These are phyloP conservation scores for Pagetopsis macropterus DNA, from an alignment of 2,797 vertebrate genomes.

Conservation along the genomic window DNA sequence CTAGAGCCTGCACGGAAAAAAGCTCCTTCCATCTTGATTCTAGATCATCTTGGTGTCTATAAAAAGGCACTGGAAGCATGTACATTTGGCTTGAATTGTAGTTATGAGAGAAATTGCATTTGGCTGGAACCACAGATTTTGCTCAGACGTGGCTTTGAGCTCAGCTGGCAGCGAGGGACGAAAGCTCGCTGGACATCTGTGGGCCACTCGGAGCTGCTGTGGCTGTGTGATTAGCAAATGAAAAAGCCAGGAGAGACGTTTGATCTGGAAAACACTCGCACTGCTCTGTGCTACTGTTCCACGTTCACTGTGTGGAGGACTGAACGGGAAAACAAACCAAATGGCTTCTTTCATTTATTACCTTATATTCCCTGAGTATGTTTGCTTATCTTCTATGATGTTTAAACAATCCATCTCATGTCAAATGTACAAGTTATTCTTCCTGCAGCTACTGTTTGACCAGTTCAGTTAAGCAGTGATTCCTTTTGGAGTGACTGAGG, in stretches of 20 bases:
- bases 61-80: constrained; percentile 29
- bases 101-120: constrained; percentile 31
- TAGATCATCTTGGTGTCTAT: constrained; percentile 33
- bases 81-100: constrained; percentile 40
- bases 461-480: constrained; percentile 15
- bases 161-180: constrained; percentile 56
- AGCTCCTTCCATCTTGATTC: constrained; percentile 37
- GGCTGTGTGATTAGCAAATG: constrained; percentile 72
- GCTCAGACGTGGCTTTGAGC: constrained; percentile 39
- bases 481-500: constrained; percentile 24
- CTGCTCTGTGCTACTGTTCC: constrained; percentile 31
- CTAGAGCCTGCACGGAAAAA: neutral
- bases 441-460: constrained; percentile 47
- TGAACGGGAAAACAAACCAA: constrained; percentile 19
- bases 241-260: constrained; percentile 63
- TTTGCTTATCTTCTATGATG: constrained; percentile 27
- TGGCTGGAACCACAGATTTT: constrained; percentile 53
- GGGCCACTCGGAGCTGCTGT: constrained; percentile 47
- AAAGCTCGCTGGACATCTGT: constrained; percentile 61
- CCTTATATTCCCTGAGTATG: neutral
- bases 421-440: constrained; percentile 11
- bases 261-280: constrained; percentile 49
- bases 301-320: constrained; percentile 19
- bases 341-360: no score
- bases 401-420: constrained; percentile 25